Evolutionary conservation across 23 tunicate species (phyloP).

Genomic region (Ascidia mentula): DNA sequence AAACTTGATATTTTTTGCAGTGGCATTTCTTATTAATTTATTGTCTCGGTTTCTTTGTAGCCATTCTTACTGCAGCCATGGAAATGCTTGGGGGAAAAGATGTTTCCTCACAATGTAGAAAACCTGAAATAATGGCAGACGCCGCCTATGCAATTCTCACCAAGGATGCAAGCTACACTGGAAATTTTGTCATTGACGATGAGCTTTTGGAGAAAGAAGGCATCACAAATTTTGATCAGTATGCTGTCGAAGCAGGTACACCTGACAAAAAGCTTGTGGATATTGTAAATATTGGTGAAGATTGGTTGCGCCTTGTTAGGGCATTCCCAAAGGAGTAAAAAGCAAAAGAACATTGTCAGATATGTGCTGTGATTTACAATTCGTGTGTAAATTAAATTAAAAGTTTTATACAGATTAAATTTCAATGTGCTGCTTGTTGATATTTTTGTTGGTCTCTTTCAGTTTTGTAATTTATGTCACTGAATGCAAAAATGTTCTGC

Average conservation of each 20-base stretch:
- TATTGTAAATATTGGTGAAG: conserved; percentile 13
- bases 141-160: conserved; percentile 88
- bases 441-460: no score
- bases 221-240: conserved; percentile 86
- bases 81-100: conserved; percentile 89
- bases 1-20: no score
- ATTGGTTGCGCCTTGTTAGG: background rate
- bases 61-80: conserved; percentile 96
- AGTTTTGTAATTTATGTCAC: no score
- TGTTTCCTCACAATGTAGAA: conserved; percentile 58
- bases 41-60: conserved; percentile 35
- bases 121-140: conserved; percentile 97
- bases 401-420: no score
- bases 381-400: no score
- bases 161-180: conserved; percentile 49
- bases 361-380: no score
- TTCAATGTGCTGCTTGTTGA: no score
- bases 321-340: background rate
- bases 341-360: no score
- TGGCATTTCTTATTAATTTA: no score
- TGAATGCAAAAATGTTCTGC: no score
- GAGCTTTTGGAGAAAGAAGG: conserved; percentile 77
- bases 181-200: conserved; percentile 90
- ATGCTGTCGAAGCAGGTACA: conserved; percentile 78
- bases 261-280: conserved; percentile 10